A percentile compares a stretch with the other conserved stretches of the same genome.
These are phyloP conservation scores for Setipinna tenuifilis DNA, from an alignment of 2,797 vertebrate genomes.

Conservation along the genomic window DNA sequence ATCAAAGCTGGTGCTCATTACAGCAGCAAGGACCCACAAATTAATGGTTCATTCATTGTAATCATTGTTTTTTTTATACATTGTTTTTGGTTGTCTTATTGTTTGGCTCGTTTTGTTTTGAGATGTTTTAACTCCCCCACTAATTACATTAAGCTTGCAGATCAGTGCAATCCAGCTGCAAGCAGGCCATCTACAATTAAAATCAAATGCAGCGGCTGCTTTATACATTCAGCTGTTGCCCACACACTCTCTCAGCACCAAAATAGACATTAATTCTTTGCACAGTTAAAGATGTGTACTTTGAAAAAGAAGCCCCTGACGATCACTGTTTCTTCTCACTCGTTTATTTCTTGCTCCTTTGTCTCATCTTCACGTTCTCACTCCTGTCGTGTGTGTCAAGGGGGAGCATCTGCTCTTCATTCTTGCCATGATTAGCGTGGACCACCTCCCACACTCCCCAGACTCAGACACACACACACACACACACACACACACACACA, in stretches of 20 bases:
- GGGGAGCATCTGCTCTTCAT: not conserved
- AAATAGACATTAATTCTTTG: not conserved
- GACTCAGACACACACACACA: constrained; percentile 52
- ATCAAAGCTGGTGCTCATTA: not conserved
- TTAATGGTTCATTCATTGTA: not conserved
- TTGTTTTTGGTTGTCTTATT: not conserved
- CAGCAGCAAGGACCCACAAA: not conserved
- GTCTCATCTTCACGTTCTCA: not conserved
- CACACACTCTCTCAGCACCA: not conserved
- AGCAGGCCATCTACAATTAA: not conserved
- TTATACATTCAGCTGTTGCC: not conserved
- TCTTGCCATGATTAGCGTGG: not conserved
- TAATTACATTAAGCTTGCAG: not conserved
- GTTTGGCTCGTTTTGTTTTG: not conserved
- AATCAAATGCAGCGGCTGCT: not conserved
- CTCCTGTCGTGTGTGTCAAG: not conserved
- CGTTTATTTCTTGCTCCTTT: not conserved
- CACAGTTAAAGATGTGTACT: not conserved
- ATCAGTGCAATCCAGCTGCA: not conserved
- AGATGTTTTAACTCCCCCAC: not conserved
- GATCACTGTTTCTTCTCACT: not conserved
- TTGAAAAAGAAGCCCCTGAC: not conserved
- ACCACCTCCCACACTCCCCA: constrained; percentile 1
- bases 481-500: constrained; percentile 48
- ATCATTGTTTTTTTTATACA: not conserved